Base-by-base conservation (phyloP, 2,888 invertebrate genomes). In the Syrphus vitripennis region DNA sequence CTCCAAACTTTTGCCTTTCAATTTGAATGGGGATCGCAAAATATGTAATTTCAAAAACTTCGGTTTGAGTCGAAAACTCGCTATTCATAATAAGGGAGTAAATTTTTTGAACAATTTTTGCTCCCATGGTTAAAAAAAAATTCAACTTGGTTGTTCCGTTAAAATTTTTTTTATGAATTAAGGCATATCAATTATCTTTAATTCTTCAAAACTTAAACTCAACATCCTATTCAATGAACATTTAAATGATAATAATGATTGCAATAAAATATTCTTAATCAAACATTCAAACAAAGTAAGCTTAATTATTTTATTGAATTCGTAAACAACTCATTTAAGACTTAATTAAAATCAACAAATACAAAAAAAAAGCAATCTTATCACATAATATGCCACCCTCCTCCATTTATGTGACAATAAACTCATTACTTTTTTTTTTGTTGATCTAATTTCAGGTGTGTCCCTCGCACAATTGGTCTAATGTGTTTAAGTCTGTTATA, bases 361-460 rank as follows among this genome's bases (percentile, higher is more conserved):
- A n/a, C n/a, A 24, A 10, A 16, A 37, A 7, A 9, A 26, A 16
- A 59, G 16, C n/a, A 42, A 9, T 61, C 37, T 61, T 61, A 61
- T 61, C 59, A 21, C 4, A 55, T n/a, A n/a, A n/a, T n/a, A 29
- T 48, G 12, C 21, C 48, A 4, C 48, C 48, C 21, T 21, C 29
- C 1, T 1, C 19, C 10, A 19, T n/a, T n/a, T 10, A 34, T 59
- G 57, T 59, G 57, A 59, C 57, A 59, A 59, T 59, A 59, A 50
- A 21, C 21, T 19, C 19, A 34, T 34, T 57, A 19, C 0, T 4
- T 57, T 16, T 59, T 57, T 59, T 5, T 59, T 57, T 31, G 16
- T 29, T 31, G 31, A 59, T 19, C 57, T 3, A 59, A 34, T 59
- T 59, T 10, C 31, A 59, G 57, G 57, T 59, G 57, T 59, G 57